These are phyloP conservation scores for Nowickia ferox DNA, from an alignment of 2,888 invertebrate species.

Conservation along the genomic window DNA sequence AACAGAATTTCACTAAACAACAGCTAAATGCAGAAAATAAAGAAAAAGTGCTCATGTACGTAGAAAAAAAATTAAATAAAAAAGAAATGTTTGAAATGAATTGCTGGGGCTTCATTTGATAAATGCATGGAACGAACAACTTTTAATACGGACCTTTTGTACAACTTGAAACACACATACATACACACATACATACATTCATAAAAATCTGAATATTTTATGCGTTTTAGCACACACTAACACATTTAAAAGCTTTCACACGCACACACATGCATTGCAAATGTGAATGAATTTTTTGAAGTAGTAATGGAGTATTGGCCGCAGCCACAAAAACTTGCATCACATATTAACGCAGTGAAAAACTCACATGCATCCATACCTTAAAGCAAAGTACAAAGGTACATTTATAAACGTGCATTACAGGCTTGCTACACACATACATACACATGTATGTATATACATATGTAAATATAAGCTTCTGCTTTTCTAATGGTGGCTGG, in stretches of 20 bases:
- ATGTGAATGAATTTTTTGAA: constrained; percentile 71
- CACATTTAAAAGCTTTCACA: not conserved
- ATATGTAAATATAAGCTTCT: constrained; percentile 26
- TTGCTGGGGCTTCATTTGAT: constrained; percentile 67
- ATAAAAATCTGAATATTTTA: constrained; percentile 47
- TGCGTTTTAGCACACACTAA: not conserved
- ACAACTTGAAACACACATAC: constrained; percentile 28
- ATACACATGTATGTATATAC: not conserved
- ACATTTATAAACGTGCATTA: not conserved
- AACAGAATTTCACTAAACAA: constrained; percentile 61
- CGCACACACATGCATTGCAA: constrained; percentile 15
- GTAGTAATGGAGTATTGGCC: constrained; percentile 57
- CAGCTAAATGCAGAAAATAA: constrained; percentile 49
- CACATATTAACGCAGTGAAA: constrained; percentile 35
- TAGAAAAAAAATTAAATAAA: constrained; percentile 20
- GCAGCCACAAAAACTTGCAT: constrained; percentile 49
- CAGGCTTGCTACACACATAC: not conserved
- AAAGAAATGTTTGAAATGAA: constrained; percentile 44
- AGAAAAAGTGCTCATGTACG: constrained; percentile 24
- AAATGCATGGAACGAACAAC: constrained; percentile 55
- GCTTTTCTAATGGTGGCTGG: constrained; percentile 65
- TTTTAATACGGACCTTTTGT: constrained; percentile 55
- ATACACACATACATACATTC: too few relatives aligned
- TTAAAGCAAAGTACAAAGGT: not conserved
- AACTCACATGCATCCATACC: constrained; percentile 38